Evolutionary conservation across 2,797 vertebrate genomes (phyloP).

Genomic region (Halcyon smyrnensis): DNA sequence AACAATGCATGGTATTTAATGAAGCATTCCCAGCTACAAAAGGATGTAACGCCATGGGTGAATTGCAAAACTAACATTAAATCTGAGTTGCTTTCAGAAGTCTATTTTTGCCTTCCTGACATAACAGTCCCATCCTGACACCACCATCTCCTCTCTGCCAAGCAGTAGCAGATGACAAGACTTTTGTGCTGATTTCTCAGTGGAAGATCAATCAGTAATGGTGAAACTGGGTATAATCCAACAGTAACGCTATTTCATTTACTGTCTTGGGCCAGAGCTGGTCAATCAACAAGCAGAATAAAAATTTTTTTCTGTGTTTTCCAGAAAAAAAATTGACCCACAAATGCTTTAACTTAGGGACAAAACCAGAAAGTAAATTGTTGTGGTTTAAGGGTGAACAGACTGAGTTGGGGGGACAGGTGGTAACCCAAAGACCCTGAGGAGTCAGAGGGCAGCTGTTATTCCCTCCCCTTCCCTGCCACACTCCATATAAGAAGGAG

Average conservation of each 20-base stretch:
- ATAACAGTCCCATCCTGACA: not conserved
- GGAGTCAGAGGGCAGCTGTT: no score
- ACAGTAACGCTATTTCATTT: conserved; percentile 39
- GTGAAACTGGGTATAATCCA: conserved; percentile 33
- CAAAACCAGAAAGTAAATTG: not conserved
- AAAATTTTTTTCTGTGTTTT: conserved; percentile 18
- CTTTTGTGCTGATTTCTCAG: conserved; percentile 29
- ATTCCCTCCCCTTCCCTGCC: no score
- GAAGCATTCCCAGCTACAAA: conserved; percentile 28
- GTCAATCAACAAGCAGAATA: conserved; percentile 54
- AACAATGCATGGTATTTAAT: conserved; percentile 31
- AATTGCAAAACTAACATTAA: conserved; percentile 11
- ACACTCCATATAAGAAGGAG: no score
- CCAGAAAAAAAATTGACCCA: not conserved
- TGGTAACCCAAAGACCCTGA: no score
- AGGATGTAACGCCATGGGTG: not conserved
- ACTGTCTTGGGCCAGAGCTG: conserved; percentile 30
- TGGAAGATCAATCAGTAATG: conserved; percentile 53
- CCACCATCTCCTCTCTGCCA: not conserved
- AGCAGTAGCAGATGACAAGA: conserved; percentile 22
- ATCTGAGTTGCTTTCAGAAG: not conserved
- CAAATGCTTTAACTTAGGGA: not conserved
- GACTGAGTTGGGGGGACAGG: no score
- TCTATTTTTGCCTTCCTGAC: not conserved
- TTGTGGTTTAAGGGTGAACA: no score